A percentile compares a stretch with the other conserved stretches of the same genome.
Evolutionary conservation across 30 jellyfish, hydroid and myxozoan genomes (phyloP).

Genomic region (Mastigias papua): DNA sequence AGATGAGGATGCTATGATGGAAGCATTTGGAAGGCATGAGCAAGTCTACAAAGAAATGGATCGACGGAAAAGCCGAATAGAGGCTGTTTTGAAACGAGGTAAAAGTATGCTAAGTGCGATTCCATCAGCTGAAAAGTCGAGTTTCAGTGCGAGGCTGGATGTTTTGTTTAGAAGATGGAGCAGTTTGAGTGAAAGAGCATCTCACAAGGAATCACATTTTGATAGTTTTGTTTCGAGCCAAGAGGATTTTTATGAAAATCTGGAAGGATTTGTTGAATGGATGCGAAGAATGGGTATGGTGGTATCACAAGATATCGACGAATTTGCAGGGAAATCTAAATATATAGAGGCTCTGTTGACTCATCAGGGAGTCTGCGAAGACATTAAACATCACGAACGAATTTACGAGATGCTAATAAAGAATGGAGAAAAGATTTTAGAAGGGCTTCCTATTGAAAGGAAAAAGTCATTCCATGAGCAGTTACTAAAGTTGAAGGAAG

Average conservation of each 20-base stretch:
- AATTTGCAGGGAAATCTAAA: slow-evolving; percentile 3
- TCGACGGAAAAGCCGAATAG: slow-evolving; percentile 49
- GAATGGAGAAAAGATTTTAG: slow-evolving; percentile 54
- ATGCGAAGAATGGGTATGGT: slow-evolving; percentile 54
- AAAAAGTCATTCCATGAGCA: slow-evolving; percentile 66
- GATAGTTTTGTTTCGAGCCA: slow-evolving; percentile 65
- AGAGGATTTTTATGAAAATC: slow-evolving; percentile 71
- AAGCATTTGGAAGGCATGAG: slow-evolving; percentile 77
- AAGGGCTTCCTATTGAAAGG: slow-evolving; percentile 57
- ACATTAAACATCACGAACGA: slow-evolving; percentile 43
- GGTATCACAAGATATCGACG: slow-evolving; percentile 62
- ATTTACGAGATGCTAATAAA: slow-evolving; percentile 33
- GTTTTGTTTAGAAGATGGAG: slow-evolving; percentile 52
- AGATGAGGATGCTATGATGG: slow-evolving; percentile 80
- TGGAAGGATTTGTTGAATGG: slow-evolving; percentile 89
- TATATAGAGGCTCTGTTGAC: slow-evolving; percentile 10
- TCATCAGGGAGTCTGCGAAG: slow-evolving; percentile 52
- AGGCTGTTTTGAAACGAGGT: slow-evolving; percentile 68
- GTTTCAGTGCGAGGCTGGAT: slow-evolving; percentile 43
- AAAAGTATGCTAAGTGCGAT: slow-evolving; percentile 33
- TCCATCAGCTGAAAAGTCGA: slow-evolving; percentile 33
- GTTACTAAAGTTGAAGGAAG: slow-evolving; percentile 30
- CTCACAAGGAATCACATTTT: slow-evolving; percentile 54
- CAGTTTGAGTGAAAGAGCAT: slow-evolving; percentile 62
- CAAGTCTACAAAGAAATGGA: slow-evolving; percentile 63